Percentiles rank a stretch among this genome's conserved stretches.
Conservation (phyloP, 2,113 vertebrate genomes). For the Tupaia chinensis region DNA sequence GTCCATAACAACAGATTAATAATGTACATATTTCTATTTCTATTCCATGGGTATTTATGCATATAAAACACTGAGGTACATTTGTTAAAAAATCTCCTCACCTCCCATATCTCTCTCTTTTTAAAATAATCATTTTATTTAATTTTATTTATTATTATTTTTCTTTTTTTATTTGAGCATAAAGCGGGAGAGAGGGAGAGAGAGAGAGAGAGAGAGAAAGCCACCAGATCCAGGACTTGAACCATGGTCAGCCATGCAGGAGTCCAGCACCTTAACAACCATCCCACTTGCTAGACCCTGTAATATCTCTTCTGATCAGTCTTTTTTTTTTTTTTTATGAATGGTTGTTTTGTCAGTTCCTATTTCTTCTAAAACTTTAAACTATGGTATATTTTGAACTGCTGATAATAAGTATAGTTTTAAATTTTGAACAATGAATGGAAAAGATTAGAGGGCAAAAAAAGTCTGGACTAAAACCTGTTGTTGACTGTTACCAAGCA, state of each 20-base stretch:
- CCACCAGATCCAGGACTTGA: too few relatives aligned
- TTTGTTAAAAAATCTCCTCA: neutral
- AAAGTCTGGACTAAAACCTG: neutral
- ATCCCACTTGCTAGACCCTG: too few relatives aligned
- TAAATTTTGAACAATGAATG: neutral
- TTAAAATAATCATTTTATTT: too few relatives aligned
- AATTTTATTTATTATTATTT: too few relatives aligned
- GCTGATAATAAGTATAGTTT: neutral
- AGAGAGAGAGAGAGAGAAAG: too few relatives aligned
- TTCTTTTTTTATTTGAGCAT: too few relatives aligned
- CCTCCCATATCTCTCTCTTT: too few relatives aligned
- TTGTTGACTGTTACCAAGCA: neutral
- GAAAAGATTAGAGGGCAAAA: neutral
- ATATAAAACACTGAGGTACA: neutral
- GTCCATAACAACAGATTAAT: neutral
- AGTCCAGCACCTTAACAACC: too few relatives aligned
- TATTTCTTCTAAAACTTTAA: neutral
- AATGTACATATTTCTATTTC: neutral
- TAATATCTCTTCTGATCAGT: neutral
- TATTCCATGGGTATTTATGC: neutral
- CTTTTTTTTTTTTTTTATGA: neutral
- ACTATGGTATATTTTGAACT: neutral
- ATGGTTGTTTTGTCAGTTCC: too few relatives aligned
- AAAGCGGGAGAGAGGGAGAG: too few relatives aligned
- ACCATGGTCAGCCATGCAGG: too few relatives aligned